phyloP scores from a whole-genome alignment of 2,888 invertebrate genomes.

The Sabatieria punctata region DNA sequence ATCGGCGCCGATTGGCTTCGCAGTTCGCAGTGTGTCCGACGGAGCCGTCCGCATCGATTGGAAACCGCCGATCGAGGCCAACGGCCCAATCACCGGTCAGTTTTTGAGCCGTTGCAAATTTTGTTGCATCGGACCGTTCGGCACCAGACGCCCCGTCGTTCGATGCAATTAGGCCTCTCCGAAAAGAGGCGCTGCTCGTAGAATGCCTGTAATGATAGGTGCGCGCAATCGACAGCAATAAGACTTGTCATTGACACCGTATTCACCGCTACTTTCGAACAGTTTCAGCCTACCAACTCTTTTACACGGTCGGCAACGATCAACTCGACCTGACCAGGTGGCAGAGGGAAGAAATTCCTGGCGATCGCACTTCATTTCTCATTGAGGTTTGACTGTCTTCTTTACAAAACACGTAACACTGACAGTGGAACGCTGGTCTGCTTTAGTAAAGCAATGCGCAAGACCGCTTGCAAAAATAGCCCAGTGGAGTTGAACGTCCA shows the following conservation, averaged over 20 bases:
- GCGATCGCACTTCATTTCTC: background rate
- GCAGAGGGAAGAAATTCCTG: background rate
- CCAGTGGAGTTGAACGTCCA: no score
- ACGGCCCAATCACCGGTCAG: slow-evolving; percentile 2
- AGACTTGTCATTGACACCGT: no score
- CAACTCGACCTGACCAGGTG: background rate
- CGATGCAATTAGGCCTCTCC: background rate
- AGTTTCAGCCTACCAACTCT: background rate
- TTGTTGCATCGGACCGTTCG: background rate
- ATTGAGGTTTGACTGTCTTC: slow-evolving; percentile 5
- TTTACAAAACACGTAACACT: no score
- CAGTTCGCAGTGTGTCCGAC: background rate
- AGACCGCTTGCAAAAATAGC: no score
- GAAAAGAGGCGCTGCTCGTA: no score
- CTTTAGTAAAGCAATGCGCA: no score
- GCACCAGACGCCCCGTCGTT: background rate
- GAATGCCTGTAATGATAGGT: no score
- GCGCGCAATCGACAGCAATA: no score
- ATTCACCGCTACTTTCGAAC: background rate
- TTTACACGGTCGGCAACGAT: background rate
- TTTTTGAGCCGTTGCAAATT: background rate
- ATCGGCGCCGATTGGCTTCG: background rate
- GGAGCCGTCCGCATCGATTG: background rate
- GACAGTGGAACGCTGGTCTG: no score
- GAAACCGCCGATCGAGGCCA: slow-evolving; percentile 3